Base-by-base conservation (phyloP, 2,797 vertebrate species). In the Loris lydekkerianus region DNA sequence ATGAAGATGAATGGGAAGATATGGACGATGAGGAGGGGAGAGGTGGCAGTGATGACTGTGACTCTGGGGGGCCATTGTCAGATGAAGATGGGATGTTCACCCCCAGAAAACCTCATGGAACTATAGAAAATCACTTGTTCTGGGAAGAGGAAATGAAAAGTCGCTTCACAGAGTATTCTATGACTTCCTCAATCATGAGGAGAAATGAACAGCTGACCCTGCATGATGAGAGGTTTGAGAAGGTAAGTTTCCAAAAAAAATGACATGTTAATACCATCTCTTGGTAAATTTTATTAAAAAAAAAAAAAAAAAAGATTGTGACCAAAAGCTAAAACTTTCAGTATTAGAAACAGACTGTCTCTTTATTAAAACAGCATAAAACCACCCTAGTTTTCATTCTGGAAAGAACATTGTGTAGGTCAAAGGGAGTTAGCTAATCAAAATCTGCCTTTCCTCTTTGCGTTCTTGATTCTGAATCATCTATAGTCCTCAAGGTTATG, bases 151-250 rank as follows among this genome's bases (percentile, higher is more conserved):
- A 99, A 98, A 99, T 99, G 0, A 99, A 98, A 98, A 99, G 99
- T 97, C 99, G 99, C 43, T 99, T 99, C 98, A 99, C 99, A 0
- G 99, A 99, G 7, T 99, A 99, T 98, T 99, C 99, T 1, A 96
- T 99, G 98, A 99, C 99, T 0, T 99, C 99, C 23, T 99, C 99
- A 0, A 99, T 99, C 87, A 99, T 99, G 98, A 99, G 99, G 97
- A 99, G 99, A 96, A 99, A 99, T 91, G 99, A 99, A 72, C 99
- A 99, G 97, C 98, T 99, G 96, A 99, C 98, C 0, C 98, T 99
- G 29, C 98, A 99, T 91, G 99, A 99, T 95, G 99, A 99, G 97
- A 99, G 99, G 61, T 99, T 99, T 95, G 99, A 99, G 96, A 99
- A 99, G 99, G 99, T 99, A 96, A 98, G 92, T 37, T 63, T 85